Percentiles rank a stretch among this genome's conserved stretches.
Conservation (phyloP, 2,888 invertebrate genomes). For the Marronus borbonicus region DNA sequence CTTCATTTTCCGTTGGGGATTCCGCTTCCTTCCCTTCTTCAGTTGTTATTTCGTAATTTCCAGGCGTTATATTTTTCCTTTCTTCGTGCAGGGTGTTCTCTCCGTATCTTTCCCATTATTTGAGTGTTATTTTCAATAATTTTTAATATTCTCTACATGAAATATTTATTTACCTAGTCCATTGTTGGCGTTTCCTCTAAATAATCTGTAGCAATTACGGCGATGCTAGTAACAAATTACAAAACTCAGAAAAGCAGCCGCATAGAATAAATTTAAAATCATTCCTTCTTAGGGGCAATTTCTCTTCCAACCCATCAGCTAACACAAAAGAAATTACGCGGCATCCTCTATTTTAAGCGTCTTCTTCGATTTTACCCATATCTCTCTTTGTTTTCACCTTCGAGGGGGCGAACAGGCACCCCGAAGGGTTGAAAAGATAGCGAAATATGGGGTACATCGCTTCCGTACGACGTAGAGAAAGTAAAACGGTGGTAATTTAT, state of each 20-base stretch:
- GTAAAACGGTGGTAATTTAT: constrained; percentile 69
- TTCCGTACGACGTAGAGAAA: constrained; percentile 53
- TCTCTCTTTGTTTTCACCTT: constrained; percentile 10
- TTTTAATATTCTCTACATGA: no score
- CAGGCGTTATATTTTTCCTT: no score
- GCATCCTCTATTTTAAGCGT: constrained; percentile 17
- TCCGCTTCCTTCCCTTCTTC: no score
- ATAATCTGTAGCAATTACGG: no score
- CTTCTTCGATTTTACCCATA: constrained; percentile 6
- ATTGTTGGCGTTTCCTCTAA: no score
- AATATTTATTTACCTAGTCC: no score
- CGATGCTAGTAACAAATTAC: constrained; percentile 37
- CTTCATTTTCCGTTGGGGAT: no score
- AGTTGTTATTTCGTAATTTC: no score
- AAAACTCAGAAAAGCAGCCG: constrained; percentile 45
- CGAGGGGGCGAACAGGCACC: not conserved
- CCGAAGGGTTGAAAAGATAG: not conserved
- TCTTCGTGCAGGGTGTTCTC: no score
- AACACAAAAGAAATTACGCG: constrained; percentile 25
- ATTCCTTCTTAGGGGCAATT: constrained; percentile 17
- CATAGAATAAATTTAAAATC: constrained; percentile 36
- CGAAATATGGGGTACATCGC: constrained; percentile 18
- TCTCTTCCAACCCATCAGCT: not conserved
- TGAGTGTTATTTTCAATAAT: no score
- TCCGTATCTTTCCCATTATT: no score